Base-by-base conservation (phyloP, 2,888 invertebrate species). In the Xestia xanthographa region DNA sequence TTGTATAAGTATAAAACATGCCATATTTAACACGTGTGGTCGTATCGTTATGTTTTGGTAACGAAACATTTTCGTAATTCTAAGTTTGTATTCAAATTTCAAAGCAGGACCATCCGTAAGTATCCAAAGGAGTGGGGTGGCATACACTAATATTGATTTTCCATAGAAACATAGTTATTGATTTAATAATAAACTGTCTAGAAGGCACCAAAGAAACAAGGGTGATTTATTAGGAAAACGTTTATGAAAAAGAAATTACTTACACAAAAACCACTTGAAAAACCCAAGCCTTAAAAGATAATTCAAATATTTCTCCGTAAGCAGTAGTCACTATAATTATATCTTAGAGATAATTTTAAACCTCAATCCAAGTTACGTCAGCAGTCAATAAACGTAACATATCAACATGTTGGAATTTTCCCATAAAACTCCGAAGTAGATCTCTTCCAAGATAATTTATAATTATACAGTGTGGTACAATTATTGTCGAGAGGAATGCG, bases 401-500 rank as follows among this genome's bases (percentile, higher is more conserved):
- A 85, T 78, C 68, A 84, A 86, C 82, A 75, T 77, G 88, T 83
- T 67, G 82, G 86, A 87, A 86, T 87, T 89, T 91, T 77, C 66
- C 91, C 87, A 90, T 90, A 86, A 90, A 84, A 88, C 78, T 74
- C 48, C 76, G 72, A 84, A 89, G 89, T 84, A 84, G 89, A 87
- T 89, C 80, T 79, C 74, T 77, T 84, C 80, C 76, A 68, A 79
- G 86, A 88, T 89, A 84, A 88, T 79, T 82, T 82, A 89, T 87
- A 87, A 87, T 86, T 85, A 88, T 83, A 86, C 75, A 76, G 77
- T 63, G 68, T 83, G 82, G 80, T 87, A 85, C 85, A 87, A 87
- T 85, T 82, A 88, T 87, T 86, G 84, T 84, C 76, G 85, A 82
- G 78, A 80, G 92, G 91, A 89, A 91, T 91, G 89, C 89, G 86